Base-by-base conservation (phyloP, 2,888 invertebrate species). In the Isotomurus palustris region DNA sequence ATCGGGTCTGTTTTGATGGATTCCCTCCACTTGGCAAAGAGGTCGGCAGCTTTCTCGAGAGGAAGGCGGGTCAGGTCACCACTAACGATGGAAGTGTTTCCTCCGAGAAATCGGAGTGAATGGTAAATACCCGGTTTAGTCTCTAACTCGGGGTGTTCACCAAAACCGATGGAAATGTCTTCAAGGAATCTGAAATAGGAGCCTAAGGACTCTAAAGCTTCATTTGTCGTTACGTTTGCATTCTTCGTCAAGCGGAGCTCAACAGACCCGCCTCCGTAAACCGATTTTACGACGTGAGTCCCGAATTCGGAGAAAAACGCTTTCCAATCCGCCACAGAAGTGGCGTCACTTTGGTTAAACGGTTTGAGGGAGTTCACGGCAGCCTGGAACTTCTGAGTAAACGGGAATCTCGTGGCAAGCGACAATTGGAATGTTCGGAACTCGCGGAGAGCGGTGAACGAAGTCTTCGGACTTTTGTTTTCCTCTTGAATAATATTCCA, bases 21-120 rank as follows among this genome's bases (percentile, higher is more conserved):
- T 14, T 58, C 52, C 41, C 56, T 58, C 64, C 64, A 64, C 14
- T 64, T 56, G 14, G 22, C 10, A 4, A 64, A 21, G 6, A 60
- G n/a, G 1, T 24, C 25, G 3, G 57, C 45, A 0, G 64, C 60
- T 10, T 50, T 51, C 2, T 54, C 47, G 2, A 58, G 10, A 1
- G 48, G 41, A 53, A 58, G 47, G 24, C 56, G 28, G 8, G 45
- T 36, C 27, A 64, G 25, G 28, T 64, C 58, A 2, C 22, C 45
- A 2, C 48, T 43, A 35, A 61, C 56, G 35, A 43, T 58, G 1
- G 40, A 32, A 3, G 41, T 21, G 29, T 58, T 58, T 3, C 64
- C 64, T 10, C 60, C 64, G 3, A 28, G 2, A 36, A 64, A 64
- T 10, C 12, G 48, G 0, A 58, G 44, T 1, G 49, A 19, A 21